Evolutionary conservation across 1,140 invertebrate species (phyloP), one percentile per base, ranked within the genome.

Genomic region (Aphaenogaster floridana): DNA sequence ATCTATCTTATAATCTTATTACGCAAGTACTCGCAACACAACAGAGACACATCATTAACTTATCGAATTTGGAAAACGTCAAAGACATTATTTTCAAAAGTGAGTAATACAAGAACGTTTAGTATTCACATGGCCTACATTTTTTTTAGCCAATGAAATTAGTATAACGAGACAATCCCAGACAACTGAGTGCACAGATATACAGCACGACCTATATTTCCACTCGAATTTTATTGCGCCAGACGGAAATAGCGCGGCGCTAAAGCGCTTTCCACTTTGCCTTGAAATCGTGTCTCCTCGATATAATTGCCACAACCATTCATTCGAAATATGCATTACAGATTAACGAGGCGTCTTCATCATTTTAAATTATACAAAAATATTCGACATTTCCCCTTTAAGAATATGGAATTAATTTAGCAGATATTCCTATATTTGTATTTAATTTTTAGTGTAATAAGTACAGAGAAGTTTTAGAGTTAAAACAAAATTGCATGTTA

Each of bases 191-290:
- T 86, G 52, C 5, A 48, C 28, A 52, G 15, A 83, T 71, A 71
- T 57, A 86, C 68, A 84, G 80, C 86, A 64, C 61, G 90, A 90
- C 90, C 91, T 91, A 90, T 89, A 92, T 92, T 84, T 87, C 45
- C 45, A 52, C n/a, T 36, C 45, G 69, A 87, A 92, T 90, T 92
- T 92, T 89, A 83, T 86, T 88, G 83, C 87, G 80, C 66, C 81
- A 36, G 54, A 89, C 84, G 74, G 76, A 91, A 93, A 89, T 92
- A 91, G 88, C 77, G 11, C 85, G 88, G 87, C 91, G 89, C 90
- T 89, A 90, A 88, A 91, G 76, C 81, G 86, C 69, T 88, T 90
- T 76, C 71, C 85, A 48, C 52, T 78, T 91, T 66, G 84, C 91
- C 91, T 92, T 92, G 91, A 91, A 91, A 91, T 78, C 61, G 50